phyloP scores from a whole-genome alignment of 1,140 invertebrate genomes.

The Pararge aegeria region DNA sequence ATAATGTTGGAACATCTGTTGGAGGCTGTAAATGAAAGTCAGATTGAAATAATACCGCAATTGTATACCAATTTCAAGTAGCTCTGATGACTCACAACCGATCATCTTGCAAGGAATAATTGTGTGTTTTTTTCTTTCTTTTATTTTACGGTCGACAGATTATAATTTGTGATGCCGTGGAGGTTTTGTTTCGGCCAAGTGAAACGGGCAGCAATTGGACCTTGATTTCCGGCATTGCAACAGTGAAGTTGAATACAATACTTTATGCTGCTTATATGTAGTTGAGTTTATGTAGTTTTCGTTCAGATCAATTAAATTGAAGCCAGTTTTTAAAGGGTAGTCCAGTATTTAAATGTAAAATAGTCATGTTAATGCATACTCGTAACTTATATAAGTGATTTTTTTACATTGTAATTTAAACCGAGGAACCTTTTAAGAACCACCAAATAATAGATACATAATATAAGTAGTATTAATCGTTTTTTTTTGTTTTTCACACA shows the following conservation, averaged over 20 bases:
- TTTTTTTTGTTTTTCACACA: too few species aligned
- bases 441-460: too few species aligned
- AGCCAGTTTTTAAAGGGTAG: too few species aligned
- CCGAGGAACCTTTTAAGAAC: too few species aligned
- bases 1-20: background rate
- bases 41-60: conserved; percentile 13
- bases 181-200: conserved; percentile 65
- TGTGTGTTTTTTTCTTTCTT: conserved; percentile 30
- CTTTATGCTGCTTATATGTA: conserved; percentile 4
- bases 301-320: background rate
- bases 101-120: conserved; percentile 28
- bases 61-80: conserved; percentile 13
- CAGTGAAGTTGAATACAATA: conserved; percentile 22
- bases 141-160: conserved; percentile 55
- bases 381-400: too few species aligned
- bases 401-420: too few species aligned
- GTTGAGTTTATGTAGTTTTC: background rate
- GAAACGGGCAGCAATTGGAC: conserved; percentile 68
- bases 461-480: too few species aligned
- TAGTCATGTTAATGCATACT: too few species aligned
- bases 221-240: conserved; percentile 63
- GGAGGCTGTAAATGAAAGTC: conserved; percentile 12
- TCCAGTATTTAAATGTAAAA: too few species aligned
- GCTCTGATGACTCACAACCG: conserved; percentile 27
- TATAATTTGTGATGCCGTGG: conserved; percentile 33